Base-by-base conservation (phyloP, 2,797 vertebrate genomes). In the Apogon talboti region DNA sequence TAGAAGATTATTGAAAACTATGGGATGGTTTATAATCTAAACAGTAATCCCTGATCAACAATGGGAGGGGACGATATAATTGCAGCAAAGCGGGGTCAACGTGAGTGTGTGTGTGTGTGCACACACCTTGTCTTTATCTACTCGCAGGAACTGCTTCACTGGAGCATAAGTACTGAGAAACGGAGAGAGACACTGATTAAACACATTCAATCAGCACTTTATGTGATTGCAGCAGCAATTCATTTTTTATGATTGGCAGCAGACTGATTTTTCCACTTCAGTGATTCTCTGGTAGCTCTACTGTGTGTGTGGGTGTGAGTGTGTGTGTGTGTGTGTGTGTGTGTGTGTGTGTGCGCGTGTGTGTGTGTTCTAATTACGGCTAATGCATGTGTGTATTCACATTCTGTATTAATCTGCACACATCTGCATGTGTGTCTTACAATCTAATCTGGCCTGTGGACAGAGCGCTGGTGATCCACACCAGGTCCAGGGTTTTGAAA, bases 61-160 rank as follows among this genome's bases (percentile, higher is more conserved):
- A 57, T 42, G 35, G 53, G 62, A 51, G 60, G 64, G 65, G 78
- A 57, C 38, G 53, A 66, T 54, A 69, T 73, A 64, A 74, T 77
- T 70, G 71, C 19, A 53, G 64, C 38, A 65, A 65, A 52, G 72
- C 18, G 15, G 48, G 52, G 57, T 71, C 64, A 37, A 14, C 45
- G 12, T 43, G 43, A 61, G 65, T 67, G 46, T 52, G 54, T 12
- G 61, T 42, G 24, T 46, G 47, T 71, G 12, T 50, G 33, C 14
- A 73, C 91, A 87, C 85, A 99, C 98, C 96, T 98, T 99, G 86
- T 99, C 97, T 91, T 98, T 99, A 92, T 99, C 98, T 78, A 99
- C 98, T 2, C 97, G 95, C 67, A 99, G 95, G 84, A 99, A 99
- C 85, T 98, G 96, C 91, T 99, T 99, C 90, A 99, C 98, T 7